phyloP scores from a whole-genome alignment of 2,113 vertebrate species.

The Ceuthmochares aereus region DNA sequence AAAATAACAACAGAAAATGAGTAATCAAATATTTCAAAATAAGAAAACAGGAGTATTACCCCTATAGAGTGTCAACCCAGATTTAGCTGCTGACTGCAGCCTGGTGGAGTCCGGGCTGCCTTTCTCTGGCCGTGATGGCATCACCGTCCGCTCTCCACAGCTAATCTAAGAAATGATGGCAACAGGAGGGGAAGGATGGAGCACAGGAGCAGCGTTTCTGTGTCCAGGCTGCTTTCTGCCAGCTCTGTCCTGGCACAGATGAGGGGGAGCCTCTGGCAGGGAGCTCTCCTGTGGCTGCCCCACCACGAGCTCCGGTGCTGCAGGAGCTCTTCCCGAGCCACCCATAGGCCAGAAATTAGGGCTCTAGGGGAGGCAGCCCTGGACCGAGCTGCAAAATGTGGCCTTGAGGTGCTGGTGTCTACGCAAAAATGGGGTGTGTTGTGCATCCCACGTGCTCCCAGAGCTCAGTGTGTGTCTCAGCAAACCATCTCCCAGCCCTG shows the following conservation, averaged over 20 bases:
- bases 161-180: background rate
- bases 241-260: background rate
- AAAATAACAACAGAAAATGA: background rate
- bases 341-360: background rate
- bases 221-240: background rate
- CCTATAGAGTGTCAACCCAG: background rate
- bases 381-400: fast-evolving
- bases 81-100: background rate
- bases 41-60: background rate
- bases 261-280: background rate
- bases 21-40: background rate
- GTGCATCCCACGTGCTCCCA: fast-evolving
- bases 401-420: background rate
- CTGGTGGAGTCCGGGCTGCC: background rate
- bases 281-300: background rate
- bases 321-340: background rate
- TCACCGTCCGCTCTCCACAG: fast-evolving
- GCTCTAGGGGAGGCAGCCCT: background rate
- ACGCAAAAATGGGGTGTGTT: background rate
- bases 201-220: background rate
- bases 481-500: background rate
- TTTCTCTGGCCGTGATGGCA: background rate
- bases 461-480: fast-evolving
- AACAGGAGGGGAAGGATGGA: background rate
- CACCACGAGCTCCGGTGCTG: background rate